Base-by-base conservation (phyloP, 2,888 invertebrate genomes). In the Drosophila acutilabella region DNA sequence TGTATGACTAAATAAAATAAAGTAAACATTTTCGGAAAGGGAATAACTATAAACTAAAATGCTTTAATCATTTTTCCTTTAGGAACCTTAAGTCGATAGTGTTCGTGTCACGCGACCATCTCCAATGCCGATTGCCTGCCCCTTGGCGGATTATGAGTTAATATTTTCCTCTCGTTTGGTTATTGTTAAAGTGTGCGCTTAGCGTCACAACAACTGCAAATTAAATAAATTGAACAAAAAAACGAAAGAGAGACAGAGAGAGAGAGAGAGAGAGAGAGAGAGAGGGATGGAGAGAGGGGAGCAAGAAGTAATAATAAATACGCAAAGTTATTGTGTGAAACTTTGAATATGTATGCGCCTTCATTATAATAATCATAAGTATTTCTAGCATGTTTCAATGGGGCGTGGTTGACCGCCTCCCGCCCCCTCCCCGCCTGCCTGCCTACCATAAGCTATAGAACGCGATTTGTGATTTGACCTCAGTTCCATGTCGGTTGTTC, bases 141-240 rank as follows among this genome's bases (percentile, higher is more conserved):
- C n/a, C 36, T 45, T 54, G 41, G 30, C 18, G 52, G n/a, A 30
- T 45, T 60, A 33, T 38, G 14, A 47, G 47, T 30, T 18, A 36
- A 54, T 64, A 65, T 78, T 68, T 74, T 78, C 59, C 64, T 62
- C 78, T 68, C 59, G 48, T 56, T 68, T 61, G 41, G 41, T 51
- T 71, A 59, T 71, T 76, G 76, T 71, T 76, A 76, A 75, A 67
- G 66, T 71, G 51, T 50, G 66, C 77, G 59, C 74, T 76, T 75
- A 64, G 47, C 62, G 54, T 61, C 71, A 20, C 69, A 62, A 60
- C 54, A 78, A 54, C 56, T 54, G 58, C 64, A 79, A 74, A 71
- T 71, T 71, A 77, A 78, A 71, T 68, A 68, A 77, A 23, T n/a
- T 45, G 8, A 48, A 16, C 30, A 30, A 47, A 30, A 16, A 30